phyloP scores from a whole-genome alignment of 2,113 vertebrate genomes.

The Naja naja region DNA sequence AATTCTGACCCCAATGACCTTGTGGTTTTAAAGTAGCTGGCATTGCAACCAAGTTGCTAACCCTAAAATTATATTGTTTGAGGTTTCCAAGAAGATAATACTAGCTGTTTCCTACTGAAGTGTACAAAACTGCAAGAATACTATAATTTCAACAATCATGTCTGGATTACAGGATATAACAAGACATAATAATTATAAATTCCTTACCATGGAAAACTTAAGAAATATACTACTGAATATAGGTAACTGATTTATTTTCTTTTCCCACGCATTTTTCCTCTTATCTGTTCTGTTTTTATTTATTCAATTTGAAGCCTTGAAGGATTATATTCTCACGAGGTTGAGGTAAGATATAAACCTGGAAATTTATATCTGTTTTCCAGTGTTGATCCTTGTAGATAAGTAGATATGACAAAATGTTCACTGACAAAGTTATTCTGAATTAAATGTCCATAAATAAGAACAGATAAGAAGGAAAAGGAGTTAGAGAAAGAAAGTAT shows the following conservation, averaged over 20 bases:
- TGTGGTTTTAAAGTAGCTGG: slow-evolving; percentile 2
- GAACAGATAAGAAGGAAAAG: neutral
- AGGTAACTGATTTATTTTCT: slow-evolving; percentile 4
- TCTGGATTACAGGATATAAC: slow-evolving; percentile 37
- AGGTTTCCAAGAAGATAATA: slow-evolving; percentile 43
- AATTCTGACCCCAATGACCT: neutral
- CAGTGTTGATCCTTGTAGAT: neutral
- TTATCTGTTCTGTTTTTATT: neutral
- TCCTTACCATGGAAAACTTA: slow-evolving; percentile 24
- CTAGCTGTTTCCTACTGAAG: slow-evolving; percentile 26
- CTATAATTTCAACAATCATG: slow-evolving; percentile 42
- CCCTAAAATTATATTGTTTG: slow-evolving; percentile 20
- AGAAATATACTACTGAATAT: slow-evolving; percentile 2
- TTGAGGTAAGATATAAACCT: neutral
- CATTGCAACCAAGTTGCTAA: slow-evolving; percentile 23
- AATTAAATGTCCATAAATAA: neutral
- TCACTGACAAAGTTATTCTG: neutral
- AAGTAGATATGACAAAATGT: neutral
- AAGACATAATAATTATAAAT: slow-evolving; percentile 41
- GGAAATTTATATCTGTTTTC: neutral
- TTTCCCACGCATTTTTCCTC: slow-evolving; percentile 6
- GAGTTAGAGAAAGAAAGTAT: neutral
- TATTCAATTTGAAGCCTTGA: neutral
- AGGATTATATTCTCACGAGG: neutral
- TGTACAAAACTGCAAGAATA: slow-evolving; percentile 39